phyloP scores from a whole-genome alignment of 1,140 invertebrate genomes.

The Dolichoris vasculosae region DNA sequence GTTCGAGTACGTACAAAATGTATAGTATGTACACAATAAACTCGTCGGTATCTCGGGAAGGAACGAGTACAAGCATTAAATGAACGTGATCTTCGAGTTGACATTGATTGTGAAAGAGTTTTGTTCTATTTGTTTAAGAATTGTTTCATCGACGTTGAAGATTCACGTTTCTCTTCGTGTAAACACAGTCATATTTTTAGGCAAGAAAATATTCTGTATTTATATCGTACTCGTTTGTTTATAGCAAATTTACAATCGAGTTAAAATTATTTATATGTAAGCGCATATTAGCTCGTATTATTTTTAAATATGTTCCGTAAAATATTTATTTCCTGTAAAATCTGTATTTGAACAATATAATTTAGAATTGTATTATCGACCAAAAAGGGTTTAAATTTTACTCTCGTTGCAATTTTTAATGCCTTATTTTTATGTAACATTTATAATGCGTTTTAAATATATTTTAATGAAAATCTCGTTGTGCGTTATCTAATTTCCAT shows the following conservation, averaged over 20 bases:
- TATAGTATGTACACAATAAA: neutral
- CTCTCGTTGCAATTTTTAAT: no score
- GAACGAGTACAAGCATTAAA: slow-evolving; percentile 17
- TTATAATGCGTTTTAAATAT: no score
- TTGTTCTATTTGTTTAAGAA: slow-evolving; percentile 34
- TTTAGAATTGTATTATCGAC: no score
- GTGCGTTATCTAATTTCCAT: no score
- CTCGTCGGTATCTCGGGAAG: slow-evolving; percentile 29
- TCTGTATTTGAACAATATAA: no score
- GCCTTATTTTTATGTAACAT: no score
- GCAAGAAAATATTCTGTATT: neutral
- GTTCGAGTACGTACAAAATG: neutral
- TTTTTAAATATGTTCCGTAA: no score
- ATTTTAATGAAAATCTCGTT: no score
- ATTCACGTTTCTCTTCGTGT: neutral
- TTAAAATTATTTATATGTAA: no score
- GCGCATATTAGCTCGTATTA: no score
- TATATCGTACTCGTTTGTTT: neutral
- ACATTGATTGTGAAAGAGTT: slow-evolving; percentile 44
- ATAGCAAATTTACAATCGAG: slow-evolving; percentile 1
- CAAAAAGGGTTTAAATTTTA: no score
- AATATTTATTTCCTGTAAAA: no score
- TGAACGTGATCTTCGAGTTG: slow-evolving; percentile 40
- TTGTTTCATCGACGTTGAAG: slow-evolving; percentile 20
- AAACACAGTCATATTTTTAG: neutral